Base-by-base conservation (phyloP, 2,888 invertebrate species). In the Linyphia triangularis region DNA sequence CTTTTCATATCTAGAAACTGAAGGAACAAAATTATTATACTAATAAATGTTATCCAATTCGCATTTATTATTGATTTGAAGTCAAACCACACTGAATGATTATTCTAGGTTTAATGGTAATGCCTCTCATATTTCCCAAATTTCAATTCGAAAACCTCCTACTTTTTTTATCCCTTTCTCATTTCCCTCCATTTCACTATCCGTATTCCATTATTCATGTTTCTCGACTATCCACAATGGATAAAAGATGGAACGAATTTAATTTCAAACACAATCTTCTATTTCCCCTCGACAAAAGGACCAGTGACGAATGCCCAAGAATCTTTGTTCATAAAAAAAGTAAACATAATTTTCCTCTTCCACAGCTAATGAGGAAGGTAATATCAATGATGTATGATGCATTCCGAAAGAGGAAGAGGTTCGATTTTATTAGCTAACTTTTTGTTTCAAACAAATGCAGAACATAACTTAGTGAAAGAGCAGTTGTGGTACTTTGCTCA, bases 321-420 rank as follows among this genome's bases (percentile, higher is more conserved):
- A 37, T 77, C 40, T 79, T 79, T 51, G 51, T 67, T 79, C 79
- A 19, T 30, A 22, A 77, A 77, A 61, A 77, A 37, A 7, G 7
- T 24, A 63, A 63, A 63, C 37, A 33, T 33, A 81, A 59, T 59
- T 33, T 24, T 57, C 33, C 13, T 43, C 22, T 22, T 70, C 51
- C 40, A 51, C 24, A 30, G 40, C 26, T 81, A 81, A 81, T 81
- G 81, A 81, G 70, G 4, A 22, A 70, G 59, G 24, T 37, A 51
- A 70, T 81, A 69, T 81, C 59, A 59, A 61, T 81, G 81, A 81
- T 59, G 57, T 69, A 81, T 81, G 57, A 69, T 59, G 28, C 77
- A 37, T 37, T 59, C n/a, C 16, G n/a, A 51, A 70, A 24, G 57
- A 70, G 57, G 59, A 59, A 6, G 16, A 59, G 70, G 70, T 43